phyloP scores from a whole-genome alignment of 2,113 vertebrate species.

The Copsychus sechellarum region DNA sequence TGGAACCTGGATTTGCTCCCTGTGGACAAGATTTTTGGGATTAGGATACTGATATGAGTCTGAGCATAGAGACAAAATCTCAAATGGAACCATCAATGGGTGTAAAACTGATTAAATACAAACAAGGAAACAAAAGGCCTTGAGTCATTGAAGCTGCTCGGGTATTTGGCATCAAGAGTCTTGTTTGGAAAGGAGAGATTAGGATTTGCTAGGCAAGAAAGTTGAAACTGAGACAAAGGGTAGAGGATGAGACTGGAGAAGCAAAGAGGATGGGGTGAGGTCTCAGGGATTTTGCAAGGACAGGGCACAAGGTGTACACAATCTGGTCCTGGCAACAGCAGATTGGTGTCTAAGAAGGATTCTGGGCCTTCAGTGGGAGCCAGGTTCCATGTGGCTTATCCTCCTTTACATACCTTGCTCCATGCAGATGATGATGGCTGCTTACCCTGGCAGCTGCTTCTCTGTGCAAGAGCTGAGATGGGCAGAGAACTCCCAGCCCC shows the following conservation, averaged over 20 bases:
- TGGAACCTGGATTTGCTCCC: neutral
- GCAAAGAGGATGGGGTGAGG: neutral
- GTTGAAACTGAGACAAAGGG: neutral
- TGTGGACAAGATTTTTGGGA: neutral
- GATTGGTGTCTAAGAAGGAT: neutral
- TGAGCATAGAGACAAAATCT: neutral
- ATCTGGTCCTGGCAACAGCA: neutral
- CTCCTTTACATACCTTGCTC: neutral
- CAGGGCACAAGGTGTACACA: neutral
- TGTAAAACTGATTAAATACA: neutral
- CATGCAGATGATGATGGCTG: rapidly evolving
- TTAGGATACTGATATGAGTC: neutral
- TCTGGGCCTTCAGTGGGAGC: neutral
- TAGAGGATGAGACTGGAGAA: neutral
- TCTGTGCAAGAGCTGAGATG: neutral
- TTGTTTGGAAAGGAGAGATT: neutral
- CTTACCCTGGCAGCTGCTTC: neutral
- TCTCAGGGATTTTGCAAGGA: neutral
- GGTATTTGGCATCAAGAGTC: neutral
- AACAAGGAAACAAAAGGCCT: neutral
- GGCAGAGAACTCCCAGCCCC: neutral
- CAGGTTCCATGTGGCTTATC: neutral
- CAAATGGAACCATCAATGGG: neutral
- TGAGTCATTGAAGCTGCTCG: neutral
- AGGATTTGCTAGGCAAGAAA: neutral